phyloP scores from a whole-genome alignment of 2,113 vertebrate genomes.

The Anser brachyrhynchus region DNA sequence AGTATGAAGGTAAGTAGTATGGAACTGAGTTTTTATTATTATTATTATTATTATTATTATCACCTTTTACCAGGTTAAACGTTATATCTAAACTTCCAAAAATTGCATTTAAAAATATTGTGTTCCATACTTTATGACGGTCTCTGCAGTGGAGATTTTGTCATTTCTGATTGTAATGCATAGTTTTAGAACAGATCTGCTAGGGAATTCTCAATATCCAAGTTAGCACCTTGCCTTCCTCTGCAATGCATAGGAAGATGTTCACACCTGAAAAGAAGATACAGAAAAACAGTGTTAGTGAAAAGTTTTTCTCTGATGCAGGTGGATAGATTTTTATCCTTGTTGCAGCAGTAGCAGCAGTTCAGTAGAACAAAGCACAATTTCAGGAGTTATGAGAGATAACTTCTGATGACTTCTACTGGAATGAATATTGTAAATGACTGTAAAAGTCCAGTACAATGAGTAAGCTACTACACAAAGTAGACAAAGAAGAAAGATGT shows the following conservation, averaged over 20 bases:
- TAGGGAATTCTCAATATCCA: neutral
- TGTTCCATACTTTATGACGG: neutral
- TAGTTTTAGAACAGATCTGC: neutral
- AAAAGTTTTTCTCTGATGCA: neutral
- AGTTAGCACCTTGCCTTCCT: neutral
- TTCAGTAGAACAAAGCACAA: neutral
- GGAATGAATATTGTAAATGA: neutral
- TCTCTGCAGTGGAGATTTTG: neutral
- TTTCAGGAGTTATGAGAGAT: neutral
- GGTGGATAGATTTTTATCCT: neutral
- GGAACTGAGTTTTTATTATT: neutral
- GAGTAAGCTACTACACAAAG: neutral
- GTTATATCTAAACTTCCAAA: neutral
- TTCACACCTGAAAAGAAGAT: neutral
- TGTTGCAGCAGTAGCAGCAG: neutral
- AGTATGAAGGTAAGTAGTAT: neutral
- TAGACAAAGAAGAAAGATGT: neutral
- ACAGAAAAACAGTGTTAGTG: neutral
- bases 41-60: neutral
- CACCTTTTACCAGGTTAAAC: neutral
- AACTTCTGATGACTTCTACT: accelerated
- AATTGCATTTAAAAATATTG: neutral
- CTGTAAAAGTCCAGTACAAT: neutral
- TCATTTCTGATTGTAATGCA: neutral
- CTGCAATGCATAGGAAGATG: neutral